A percentile compares a stretch with the other conserved stretches of the same genome.
These are phyloP conservation scores for Phengaris arion DNA, from an alignment of 2,888 invertebrate genomes.

Conservation along the genomic window DNA sequence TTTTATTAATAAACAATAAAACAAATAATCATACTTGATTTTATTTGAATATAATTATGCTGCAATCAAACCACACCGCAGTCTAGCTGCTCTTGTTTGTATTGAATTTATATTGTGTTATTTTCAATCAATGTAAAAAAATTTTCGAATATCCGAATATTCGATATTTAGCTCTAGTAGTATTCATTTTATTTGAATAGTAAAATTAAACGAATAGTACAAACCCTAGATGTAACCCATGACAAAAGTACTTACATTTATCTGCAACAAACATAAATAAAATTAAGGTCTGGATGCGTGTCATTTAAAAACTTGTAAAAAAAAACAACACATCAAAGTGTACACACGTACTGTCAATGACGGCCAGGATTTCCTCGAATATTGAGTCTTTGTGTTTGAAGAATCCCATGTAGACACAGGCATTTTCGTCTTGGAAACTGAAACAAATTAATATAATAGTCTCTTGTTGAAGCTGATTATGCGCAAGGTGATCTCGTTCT, in stretches of 20 bases:
- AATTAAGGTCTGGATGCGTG: not conserved
- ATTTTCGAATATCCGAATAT: no score
- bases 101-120: no score
- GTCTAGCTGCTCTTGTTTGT: no score
- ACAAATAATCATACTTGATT: no score
- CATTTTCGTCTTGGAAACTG: constrained; percentile 54
- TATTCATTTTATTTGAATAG: no score
- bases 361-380: constrained; percentile 47
- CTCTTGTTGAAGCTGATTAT: not conserved
- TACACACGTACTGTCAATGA: constrained; percentile 52
- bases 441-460: constrained; percentile 20
- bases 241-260: constrained; percentile 45
- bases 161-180: no score
- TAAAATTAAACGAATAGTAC: no score
- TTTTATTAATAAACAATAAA: no score
- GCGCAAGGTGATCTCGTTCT: not conserved
- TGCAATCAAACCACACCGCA: no score
- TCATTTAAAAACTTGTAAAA: constrained; percentile 15
- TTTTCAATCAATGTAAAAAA: no score
- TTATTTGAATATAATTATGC: no score
- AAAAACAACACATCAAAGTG: not conserved
- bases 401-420: constrained; percentile 56
- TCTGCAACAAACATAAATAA: constrained; percentile 43
- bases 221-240: no score
- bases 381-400: constrained; percentile 45